These are phyloP conservation scores for Gari tellinella DNA, from an alignment of 2,888 invertebrate genomes.

Conservation along the genomic window DNA sequence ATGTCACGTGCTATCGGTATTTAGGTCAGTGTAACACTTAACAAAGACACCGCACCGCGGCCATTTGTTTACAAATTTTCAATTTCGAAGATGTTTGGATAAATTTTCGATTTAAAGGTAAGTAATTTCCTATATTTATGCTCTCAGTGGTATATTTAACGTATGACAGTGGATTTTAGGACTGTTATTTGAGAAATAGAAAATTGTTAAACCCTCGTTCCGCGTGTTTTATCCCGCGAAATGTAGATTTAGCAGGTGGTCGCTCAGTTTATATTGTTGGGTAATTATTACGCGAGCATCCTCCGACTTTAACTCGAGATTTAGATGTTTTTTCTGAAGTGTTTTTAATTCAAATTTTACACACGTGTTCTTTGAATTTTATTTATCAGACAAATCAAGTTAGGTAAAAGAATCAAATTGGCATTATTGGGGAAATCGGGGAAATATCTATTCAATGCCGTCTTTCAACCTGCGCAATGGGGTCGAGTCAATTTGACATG, in stretches of 20 bases:
- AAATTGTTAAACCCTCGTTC: not conserved
- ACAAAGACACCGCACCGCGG: conserved; percentile 60
- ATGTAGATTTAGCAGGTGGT: conserved; percentile 32
- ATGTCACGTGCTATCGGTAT: conserved; percentile 63
- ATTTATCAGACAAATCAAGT: too few species aligned
- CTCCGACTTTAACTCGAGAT: conserved; percentile 8
- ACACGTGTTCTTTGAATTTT: too few species aligned
- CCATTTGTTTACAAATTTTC: conserved; percentile 64
- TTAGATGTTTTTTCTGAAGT: not conserved
- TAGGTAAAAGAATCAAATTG: too few species aligned
- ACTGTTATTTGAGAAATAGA: not conserved
- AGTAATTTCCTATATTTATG: conserved; percentile 15
- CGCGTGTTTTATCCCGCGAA: conserved; percentile 11
- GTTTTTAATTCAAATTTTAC: not conserved
- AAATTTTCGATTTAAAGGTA: conserved; percentile 53
- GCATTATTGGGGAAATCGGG: too few species aligned
- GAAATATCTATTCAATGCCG: too few species aligned
- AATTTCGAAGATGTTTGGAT: conserved; percentile 60
- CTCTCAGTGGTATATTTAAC: not conserved
- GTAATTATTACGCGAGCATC: conserved; percentile 46
- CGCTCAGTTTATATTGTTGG: conserved; percentile 31
- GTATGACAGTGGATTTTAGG: not conserved
- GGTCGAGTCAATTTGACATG: conserved; percentile 61
- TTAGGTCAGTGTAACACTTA: conserved; percentile 66
- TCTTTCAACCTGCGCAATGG: conserved; percentile 31